Conservation (phyloP, 2,888 invertebrate species). For the Stenchaetothrips biformis region DNA sequence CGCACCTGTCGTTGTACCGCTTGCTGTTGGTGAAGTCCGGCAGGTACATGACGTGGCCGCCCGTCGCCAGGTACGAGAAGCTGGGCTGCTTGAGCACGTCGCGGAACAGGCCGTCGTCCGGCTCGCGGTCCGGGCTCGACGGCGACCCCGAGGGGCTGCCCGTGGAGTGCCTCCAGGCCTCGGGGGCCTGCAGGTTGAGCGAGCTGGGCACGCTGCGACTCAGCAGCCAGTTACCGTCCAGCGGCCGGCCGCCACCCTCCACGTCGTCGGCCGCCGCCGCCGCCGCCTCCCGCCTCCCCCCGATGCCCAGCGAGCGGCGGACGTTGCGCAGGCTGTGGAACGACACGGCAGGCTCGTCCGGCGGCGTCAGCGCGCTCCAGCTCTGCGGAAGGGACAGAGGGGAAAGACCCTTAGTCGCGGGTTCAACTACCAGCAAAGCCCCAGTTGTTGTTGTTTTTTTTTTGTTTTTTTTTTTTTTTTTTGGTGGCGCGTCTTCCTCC, state of each 20-base stretch:
- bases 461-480: no score
- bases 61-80: slow-evolving; percentile 58
- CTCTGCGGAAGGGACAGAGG: slow-evolving; percentile 33
- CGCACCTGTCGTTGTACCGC: slow-evolving; percentile 25
- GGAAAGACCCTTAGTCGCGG: no score
- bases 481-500: neutral
- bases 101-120: slow-evolving; percentile 30
- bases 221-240: slow-evolving; percentile 72
- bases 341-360: neutral
- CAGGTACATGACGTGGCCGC: slow-evolving; percentile 75
- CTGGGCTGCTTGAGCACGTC: slow-evolving; percentile 45
- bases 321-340: slow-evolving; percentile 24
- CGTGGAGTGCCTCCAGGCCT: slow-evolving; percentile 33
- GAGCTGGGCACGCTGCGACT: slow-evolving; percentile 76
- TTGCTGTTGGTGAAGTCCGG: slow-evolving; percentile 47
- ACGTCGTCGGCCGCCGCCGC: neutral
- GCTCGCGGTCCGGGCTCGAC: neutral
- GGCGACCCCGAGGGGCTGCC: slow-evolving; percentile 18
- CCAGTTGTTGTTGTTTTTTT: no score
- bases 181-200: slow-evolving; percentile 48
- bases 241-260: slow-evolving; percentile 38
- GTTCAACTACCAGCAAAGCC: no score
- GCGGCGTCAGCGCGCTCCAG: slow-evolving; percentile 17
- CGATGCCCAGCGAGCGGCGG: neutral
- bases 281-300: neutral